Evolutionary conservation across 2,888 invertebrate genomes (phyloP).

Genomic region (Clivina fossor): DNA sequence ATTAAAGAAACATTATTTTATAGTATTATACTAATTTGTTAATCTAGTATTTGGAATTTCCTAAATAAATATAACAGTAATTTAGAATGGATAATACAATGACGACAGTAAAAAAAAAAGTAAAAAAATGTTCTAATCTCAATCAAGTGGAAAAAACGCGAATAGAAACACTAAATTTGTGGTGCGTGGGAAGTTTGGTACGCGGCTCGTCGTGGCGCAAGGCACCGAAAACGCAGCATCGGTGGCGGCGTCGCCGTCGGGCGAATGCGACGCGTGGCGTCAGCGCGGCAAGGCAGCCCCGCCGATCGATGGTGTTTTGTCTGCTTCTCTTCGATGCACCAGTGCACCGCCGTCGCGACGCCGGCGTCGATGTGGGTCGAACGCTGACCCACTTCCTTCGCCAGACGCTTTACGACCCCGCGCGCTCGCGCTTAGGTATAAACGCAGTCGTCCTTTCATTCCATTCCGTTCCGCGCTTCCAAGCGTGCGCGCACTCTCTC

Average conservation of each 20-base stretch:
- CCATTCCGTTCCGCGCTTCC: not conserved
- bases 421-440: too few species aligned
- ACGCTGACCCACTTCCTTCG: slow-evolving; percentile 44
- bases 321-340: slow-evolving; percentile 45
- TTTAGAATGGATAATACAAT: too few species aligned
- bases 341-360: slow-evolving; percentile 39
- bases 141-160: too few species aligned
- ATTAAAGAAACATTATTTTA: too few species aligned
- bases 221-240: slow-evolving; percentile 40
- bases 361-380: slow-evolving; percentile 41
- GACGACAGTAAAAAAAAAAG: too few species aligned
- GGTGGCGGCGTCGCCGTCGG: slow-evolving; percentile 32
- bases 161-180: too few species aligned
- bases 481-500: too few species aligned
- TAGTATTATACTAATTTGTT: too few species aligned
- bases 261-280: slow-evolving; percentile 17
- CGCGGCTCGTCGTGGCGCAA: not conserved
- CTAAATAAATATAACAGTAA: too few species aligned
- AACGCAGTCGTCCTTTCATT: slow-evolving; percentile 32
- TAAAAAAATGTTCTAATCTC: too few species aligned
- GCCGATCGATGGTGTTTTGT: slow-evolving; percentile 45
- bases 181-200: too few species aligned
- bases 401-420: slow-evolving; percentile 46
- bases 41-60: too few species aligned
- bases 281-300: slow-evolving; percentile 30